These are phyloP conservation scores for Kryptolebias ocellatus DNA, from an alignment of 2,797 vertebrate genomes.

Conservation along the genomic window DNA sequence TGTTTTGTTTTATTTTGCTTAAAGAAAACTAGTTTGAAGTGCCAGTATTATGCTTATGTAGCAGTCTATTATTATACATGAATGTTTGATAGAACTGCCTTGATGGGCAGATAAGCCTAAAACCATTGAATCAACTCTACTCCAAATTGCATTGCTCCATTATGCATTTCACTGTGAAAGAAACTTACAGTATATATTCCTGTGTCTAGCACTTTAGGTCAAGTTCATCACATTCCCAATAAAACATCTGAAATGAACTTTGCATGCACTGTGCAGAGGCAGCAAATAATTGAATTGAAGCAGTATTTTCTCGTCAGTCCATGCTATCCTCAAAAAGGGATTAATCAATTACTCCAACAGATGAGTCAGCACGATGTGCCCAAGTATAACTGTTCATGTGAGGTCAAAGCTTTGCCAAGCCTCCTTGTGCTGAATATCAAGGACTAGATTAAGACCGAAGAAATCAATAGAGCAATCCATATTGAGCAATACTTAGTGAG, in stretches of 20 bases:
- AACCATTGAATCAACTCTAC: neutral
- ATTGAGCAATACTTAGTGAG: conserved; percentile 55
- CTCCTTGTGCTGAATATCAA: conserved; percentile 79
- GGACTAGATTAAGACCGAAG: conserved; percentile 76
- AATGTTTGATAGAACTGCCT: neutral
- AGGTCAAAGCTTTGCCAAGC: conserved; percentile 68
- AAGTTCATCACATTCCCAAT: conserved; percentile 13
- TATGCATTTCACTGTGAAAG: neutral
- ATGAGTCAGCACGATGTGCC: conserved; percentile 71
- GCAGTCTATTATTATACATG: neutral
- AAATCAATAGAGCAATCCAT: conserved; percentile 75
- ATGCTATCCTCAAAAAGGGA: conserved; percentile 38
- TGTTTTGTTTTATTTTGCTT: neutral
- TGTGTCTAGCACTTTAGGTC: conserved; percentile 4
- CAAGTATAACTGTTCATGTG: conserved; percentile 65
- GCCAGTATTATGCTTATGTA: no score
- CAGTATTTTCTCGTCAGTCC: conserved; percentile 42
- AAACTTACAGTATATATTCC: neutral
- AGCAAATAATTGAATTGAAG: conserved; percentile 35
- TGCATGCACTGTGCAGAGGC: conserved; percentile 21
- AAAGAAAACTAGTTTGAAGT: no score
- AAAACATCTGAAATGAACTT: conserved; percentile 35
- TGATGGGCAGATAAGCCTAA: neutral
- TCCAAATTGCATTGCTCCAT: neutral
- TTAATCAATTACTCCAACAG: conserved; percentile 57